phyloP scores from a whole-genome alignment of 2,888 invertebrate genomes.

The Rhamnusium bicolor region DNA sequence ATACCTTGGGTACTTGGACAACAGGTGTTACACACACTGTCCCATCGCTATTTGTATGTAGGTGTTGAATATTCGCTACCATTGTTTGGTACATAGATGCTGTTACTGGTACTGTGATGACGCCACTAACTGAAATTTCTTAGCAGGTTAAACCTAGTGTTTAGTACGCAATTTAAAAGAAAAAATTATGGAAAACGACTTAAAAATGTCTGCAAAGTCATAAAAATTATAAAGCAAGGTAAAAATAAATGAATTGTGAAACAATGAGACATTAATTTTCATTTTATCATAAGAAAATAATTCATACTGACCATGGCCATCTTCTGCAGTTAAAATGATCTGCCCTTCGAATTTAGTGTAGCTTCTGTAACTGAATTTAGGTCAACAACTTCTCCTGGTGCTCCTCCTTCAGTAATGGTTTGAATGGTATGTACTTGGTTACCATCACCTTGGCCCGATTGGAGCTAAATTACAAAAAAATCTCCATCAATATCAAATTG shows the following conservation, averaged over 20 bases:
- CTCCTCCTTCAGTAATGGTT: conserved; percentile 83
- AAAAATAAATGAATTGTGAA: not conserved
- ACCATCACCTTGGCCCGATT: conserved; percentile 77
- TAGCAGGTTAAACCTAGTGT: conserved; percentile 77
- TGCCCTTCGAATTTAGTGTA: conserved; percentile 94
- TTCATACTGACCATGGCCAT: conserved; percentile 84
- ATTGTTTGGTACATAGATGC: conserved; percentile 97
- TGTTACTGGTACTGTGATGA: conserved; percentile 95
- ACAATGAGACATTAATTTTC: not conserved
- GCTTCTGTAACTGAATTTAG: conserved; percentile 92
- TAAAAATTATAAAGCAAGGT: no score
- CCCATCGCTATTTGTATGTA: conserved; percentile 82
- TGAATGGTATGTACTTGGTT: conserved; percentile 79
- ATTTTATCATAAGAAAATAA: not conserved
- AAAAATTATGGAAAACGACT: not conserved
- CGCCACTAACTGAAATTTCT: conserved; percentile 89
- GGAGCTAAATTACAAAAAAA: conserved; percentile 73
- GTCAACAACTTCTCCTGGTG: conserved; percentile 88
- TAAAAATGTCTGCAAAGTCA: not conserved
- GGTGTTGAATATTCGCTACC: conserved; percentile 90
- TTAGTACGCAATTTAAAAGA: conserved; percentile 52
- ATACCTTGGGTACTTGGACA: conserved; percentile 81
- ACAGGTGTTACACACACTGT: conserved; percentile 89
- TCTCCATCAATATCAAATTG: no score
- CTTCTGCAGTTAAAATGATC: conserved; percentile 95